Base-by-base conservation (phyloP, 2,888 invertebrate genomes). In the Trachelus tabidus region DNA sequence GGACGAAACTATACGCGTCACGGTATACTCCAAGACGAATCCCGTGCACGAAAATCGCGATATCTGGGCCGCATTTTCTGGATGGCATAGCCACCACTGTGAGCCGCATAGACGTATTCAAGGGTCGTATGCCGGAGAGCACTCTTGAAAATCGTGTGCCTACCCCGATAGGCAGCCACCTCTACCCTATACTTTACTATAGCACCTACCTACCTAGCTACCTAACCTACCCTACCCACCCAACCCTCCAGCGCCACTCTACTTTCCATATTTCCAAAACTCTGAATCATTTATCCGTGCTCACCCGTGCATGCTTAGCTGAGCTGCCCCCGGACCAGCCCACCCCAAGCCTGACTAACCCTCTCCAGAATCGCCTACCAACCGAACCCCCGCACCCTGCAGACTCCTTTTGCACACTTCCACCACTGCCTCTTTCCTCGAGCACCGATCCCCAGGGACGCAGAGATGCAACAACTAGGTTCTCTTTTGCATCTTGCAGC, bases 251-350 rank as follows among this genome's bases (percentile, higher is more conserved):
- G 56, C 56, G 78, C 85, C 84, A 87, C 87, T 87, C 86, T 84
- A 87, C 87, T 88, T 88, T 89, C 85, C 88, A 86, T 88, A 88
- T 88, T 88, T 89, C 87, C 85, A 87, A 89, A 89, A 89, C 86
- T 87, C 87, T 88, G 89, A 88, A 89, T 89, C 88, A 88, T 88
- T 88, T 87, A 88, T 88, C 87, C 87, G 81, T 85, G 88, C 81
- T 89, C 87, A 87, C 83, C 85, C 87, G 86, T 87, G 88, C 88
- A 87, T 86, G 85, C 83, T 85, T 81, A 81, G 83, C 82, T 77
- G 69, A 77, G 78, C 75, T 56, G 56, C 77, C 76, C 77, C 75
- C 73, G 73, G 77, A 79, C 76, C 76, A 9, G 9, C 56, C 79
- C 75, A 71, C 73, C 76, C 68, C 77, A 75, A 78, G 78, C 73